Conservation (phyloP, 1,140 invertebrate species). For the Cecropterus lyciades region DNA sequence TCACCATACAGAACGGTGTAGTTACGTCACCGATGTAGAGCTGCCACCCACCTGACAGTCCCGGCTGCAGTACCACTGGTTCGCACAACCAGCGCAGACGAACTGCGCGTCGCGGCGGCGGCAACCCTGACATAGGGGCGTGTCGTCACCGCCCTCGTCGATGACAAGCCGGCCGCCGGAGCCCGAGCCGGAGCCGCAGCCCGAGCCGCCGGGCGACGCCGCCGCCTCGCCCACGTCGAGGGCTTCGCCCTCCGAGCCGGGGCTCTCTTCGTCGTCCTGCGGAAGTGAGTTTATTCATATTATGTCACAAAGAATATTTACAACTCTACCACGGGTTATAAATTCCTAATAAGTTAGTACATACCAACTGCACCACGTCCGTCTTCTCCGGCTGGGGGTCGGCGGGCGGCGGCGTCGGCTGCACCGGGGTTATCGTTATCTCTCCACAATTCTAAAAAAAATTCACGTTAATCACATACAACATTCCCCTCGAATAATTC, state of each 20-base stretch:
- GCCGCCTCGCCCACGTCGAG: conserved; percentile 55
- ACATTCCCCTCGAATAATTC: background rate
- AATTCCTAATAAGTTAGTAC: no score
- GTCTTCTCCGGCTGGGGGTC: conserved; percentile 64
- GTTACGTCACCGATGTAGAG: no score
- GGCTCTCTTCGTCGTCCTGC: conserved; percentile 84
- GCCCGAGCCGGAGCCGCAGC: conserved; percentile 50
- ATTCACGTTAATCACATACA: conserved; percentile 25
- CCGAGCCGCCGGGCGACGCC: conserved; percentile 76
- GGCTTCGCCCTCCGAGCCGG: conserved; percentile 65
- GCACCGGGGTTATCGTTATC: conserved; percentile 86
- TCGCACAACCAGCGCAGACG: conserved; percentile 93
- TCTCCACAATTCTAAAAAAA: conserved; percentile 80
- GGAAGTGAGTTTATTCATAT: no score
- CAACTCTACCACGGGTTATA: no score
- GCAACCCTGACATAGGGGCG: conserved; percentile 92
- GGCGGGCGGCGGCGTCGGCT: conserved; percentile 62
- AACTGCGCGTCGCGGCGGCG: conserved; percentile 91
- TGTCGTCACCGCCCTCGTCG: conserved; percentile 87
- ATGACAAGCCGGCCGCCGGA: conserved; percentile 61
- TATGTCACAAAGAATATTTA: no score
- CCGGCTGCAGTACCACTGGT: conserved; percentile 95
- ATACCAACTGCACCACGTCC: conserved; percentile 79
- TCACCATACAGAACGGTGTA: no score
- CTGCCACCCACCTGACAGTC: conserved; percentile 90